These are phyloP conservation scores for Centropus bengalensis DNA, from an alignment of 2,113 vertebrate species.

Conservation along the genomic window DNA sequence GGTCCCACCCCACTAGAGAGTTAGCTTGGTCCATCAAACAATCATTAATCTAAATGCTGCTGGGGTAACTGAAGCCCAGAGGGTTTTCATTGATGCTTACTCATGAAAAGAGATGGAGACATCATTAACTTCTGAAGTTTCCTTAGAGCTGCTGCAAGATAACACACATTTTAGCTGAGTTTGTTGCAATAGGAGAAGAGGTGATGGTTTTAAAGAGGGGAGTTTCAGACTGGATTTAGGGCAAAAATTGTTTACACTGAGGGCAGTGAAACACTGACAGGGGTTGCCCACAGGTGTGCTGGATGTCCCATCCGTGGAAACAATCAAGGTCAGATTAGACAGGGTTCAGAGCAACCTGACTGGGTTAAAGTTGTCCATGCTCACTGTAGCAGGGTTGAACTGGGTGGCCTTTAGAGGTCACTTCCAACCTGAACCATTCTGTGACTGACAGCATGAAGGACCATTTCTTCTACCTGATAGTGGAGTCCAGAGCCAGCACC, in stretches of 20 bases:
- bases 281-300: too few relatives aligned
- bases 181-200: not conserved
- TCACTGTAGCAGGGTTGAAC: too few relatives aligned
- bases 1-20: rapidly evolving
- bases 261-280: too few relatives aligned
- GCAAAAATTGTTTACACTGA: too few relatives aligned
- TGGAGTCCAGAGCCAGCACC: not conserved
- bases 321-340: too few relatives aligned
- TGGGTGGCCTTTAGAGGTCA: too few relatives aligned
- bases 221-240: too few relatives aligned
- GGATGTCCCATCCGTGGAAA: too few relatives aligned
- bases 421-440: not conserved
- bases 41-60: not conserved
- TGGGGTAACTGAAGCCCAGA: not conserved
- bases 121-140: not conserved
- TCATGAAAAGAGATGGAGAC: not conserved
- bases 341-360: too few relatives aligned
- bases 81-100: not conserved
- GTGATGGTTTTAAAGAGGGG: not conserved
- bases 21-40: not conserved
- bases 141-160: not conserved
- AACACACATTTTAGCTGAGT: not conserved
- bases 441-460: not conserved
- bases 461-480: not conserved
- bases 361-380: too few relatives aligned